A percentile compares a stretch with the other conserved stretches of the same genome.
These are phyloP conservation scores for Stichodactyla mertensii DNA, from an alignment of 64 coral and sea anemone species.

Conservation along the genomic window DNA sequence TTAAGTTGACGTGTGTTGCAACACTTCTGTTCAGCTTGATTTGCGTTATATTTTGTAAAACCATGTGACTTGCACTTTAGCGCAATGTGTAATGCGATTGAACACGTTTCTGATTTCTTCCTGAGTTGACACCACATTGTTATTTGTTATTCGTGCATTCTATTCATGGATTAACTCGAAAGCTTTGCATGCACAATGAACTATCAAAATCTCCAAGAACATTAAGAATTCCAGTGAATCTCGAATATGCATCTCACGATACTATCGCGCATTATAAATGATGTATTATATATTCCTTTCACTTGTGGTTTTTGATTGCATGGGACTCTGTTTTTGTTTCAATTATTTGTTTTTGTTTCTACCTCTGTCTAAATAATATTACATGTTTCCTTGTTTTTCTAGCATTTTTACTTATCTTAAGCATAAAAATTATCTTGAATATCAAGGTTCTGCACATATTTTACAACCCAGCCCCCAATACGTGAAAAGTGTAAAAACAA, in stretches of 20 bases:
- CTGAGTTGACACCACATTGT: neutral
- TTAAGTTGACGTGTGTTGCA: neutral
- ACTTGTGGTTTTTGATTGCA: neutral
- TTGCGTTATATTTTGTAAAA: neutral
- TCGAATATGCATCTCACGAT: neutral
- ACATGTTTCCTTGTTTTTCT: neutral
- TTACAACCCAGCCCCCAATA: no score
- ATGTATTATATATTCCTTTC: neutral
- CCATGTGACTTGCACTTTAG: neutral
- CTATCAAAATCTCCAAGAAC: neutral
- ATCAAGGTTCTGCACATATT: no score
- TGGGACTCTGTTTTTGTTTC: neutral
- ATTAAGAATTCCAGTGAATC: neutral
- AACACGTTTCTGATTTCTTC: neutral
- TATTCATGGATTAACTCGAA: neutral
- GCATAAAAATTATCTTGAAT: neutral
- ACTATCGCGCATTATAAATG: neutral
- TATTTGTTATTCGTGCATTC: neutral
- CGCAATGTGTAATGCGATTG: neutral
- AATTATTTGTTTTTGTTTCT: neutral
- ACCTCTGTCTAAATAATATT: neutral
- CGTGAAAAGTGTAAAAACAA: no score
- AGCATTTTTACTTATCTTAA: neutral
- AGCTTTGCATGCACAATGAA: neutral
- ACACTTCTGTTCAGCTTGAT: neutral